Evolutionary conservation across 2,888 invertebrate species (phyloP), one percentile per base, ranked within the genome.

Genomic region (Blera fallax): DNA sequence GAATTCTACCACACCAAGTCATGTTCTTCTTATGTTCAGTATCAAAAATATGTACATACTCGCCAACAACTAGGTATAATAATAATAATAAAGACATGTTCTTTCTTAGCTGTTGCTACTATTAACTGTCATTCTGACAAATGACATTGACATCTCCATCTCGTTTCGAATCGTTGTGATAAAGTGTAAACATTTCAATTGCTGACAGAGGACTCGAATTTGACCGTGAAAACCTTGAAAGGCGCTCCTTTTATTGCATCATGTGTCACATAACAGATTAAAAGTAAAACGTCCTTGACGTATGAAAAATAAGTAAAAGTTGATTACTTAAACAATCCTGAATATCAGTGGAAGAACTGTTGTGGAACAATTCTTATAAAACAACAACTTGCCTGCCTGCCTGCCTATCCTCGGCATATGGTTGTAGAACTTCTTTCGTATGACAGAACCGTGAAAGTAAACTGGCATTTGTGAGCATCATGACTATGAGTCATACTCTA

Each of bases 281-380:
- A 70, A 70, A 58, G 58, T 48, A 48, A 70, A 70, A 34, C 43
- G 70, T 48, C 70, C 70, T 70, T 58, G 70, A 56, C 21, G 16
- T 24, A 21, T 37, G 14, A 4, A 32, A 29, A 40, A 3, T n/a
- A 73, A 73, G 11, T 14, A 29, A 50, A 37, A 60, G 50, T 58
- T 43, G 14, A 43, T n/a, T n/a, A n/a, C n/a, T n/a, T 37, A 50
- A 6, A 11, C 18, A 14, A 16, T 27, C 8, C 7, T 10, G 11
- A 60, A 27, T 21, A 60, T 43, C 18, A 50, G 45, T 8, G 52
- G 62, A 62, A 64, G 73, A 52, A 73, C 52, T 50, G n/a, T n/a
- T n/a, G n/a, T 50, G 1, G 8, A 3, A 16, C 10, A 4, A 27
- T 45, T 16, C 11, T 4, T 11, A 5, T 29, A 27, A 27, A 24